Conservation (phyloP, 2,113 vertebrate species). For the Upupa epops region DNA sequence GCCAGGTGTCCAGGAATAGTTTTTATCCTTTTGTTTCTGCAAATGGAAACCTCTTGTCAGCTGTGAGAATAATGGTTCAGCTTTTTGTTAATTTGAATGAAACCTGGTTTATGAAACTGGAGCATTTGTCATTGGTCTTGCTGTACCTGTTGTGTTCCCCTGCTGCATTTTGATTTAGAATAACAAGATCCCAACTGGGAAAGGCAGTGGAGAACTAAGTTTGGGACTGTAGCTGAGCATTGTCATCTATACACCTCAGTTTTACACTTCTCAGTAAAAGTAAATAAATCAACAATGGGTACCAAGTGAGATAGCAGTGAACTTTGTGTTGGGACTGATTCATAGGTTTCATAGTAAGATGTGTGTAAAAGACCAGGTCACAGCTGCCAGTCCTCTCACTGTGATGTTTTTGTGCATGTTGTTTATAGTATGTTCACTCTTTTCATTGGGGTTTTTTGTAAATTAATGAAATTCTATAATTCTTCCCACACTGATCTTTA, state of each 20-base stretch:
- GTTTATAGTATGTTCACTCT: not conserved
- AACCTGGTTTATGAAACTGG: constrained; percentile 17
- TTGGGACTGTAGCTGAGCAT: not conserved
- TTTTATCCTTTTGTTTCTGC: not conserved
- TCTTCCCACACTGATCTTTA: not conserved
- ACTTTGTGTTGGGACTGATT: not conserved
- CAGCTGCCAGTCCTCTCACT: not conserved
- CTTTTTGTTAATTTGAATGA: constrained; percentile 33
- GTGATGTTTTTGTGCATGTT: not conserved
- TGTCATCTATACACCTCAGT: not conserved
- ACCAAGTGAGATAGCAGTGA: not conserved
- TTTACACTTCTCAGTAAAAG: not conserved
- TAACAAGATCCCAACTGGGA: not conserved
- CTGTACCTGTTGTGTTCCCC: constrained; percentile 13
- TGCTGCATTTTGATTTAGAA: not conserved
- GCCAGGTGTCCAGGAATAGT: constrained; percentile 6
- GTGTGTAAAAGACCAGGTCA: not conserved
- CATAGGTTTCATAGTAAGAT: not conserved
- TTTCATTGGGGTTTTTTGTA: rapidly evolving
- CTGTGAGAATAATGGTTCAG: not conserved
- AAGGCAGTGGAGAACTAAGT: not conserved
- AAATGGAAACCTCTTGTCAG: not conserved
- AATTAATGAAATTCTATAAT: not conserved
- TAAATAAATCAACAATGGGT: not conserved
- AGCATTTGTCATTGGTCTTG: not conserved